Base-by-base conservation (phyloP, 2,797 vertebrate species). In the Pangasius macronema region DNA sequence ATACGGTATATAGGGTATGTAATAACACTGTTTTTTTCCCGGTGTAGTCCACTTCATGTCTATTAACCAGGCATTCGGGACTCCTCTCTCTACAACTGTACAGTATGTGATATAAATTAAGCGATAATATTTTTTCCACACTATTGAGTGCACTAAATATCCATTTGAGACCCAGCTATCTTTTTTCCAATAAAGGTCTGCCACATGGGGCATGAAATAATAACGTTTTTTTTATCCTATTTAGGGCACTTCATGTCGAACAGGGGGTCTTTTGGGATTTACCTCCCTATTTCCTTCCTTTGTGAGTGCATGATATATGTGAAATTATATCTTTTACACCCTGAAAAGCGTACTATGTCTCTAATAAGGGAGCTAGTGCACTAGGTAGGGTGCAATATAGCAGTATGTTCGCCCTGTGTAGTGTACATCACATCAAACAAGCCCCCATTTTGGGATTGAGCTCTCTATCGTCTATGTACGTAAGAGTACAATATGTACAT, bases 81-180 rank as follows among this genome's bases (percentile, higher is more conserved):
- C 22, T 83, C 46, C 24, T 51, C 5, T 67, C 10, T 24, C 10
- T 67, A 81, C 33, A 57, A 36, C 9, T 4, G 0, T 30, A 46
- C n/a, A 51, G 2, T 33, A 14, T 33, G 9, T 24, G 63, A 24
- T 24, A 68, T 22, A 49, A 83, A 83, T 83, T 51, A 83, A 83
- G 61, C 81, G 36, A 68, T 30, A 33, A 67, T 67, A 68, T 67
- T 63, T 67, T 83, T 83, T 33, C 46, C 81, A 68, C 61, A 33
- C 42, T 68, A 51, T 3, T 49, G 84, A 89, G 87, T 81, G 81
- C n/a, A 83, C 81, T 83, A 51, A 83, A 67, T 67, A 83, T 49
- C 81, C 46, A 67, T 83, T 68, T 24, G 81, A 67, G 81, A 67
- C 63, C 61, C 46, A 33, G 30, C 36, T 61, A 13, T 49, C 11